Conservation (phyloP, 1,140 invertebrate genomes). For the Magallana ariakensis region DNA sequence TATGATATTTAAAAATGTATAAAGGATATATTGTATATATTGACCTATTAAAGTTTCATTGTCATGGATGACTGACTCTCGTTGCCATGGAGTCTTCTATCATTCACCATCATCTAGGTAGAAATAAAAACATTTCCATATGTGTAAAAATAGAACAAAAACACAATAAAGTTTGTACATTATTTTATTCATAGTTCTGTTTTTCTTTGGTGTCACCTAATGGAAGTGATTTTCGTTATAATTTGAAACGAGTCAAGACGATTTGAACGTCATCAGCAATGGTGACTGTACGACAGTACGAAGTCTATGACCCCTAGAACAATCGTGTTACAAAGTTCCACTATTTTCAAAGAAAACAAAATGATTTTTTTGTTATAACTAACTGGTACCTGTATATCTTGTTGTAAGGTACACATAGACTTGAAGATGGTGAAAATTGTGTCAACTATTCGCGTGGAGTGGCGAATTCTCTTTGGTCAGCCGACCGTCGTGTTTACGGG, state of each 20-base stretch:
- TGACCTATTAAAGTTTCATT: slow-evolving; percentile 18
- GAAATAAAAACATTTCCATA: slow-evolving; percentile 34
- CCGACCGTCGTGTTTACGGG: not conserved
- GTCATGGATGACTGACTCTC: slow-evolving; percentile 37
- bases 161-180: slow-evolving; percentile 37
- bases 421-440: not conserved
- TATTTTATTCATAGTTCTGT: not conserved
- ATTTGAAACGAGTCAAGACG: no score
- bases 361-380: no score
- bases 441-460: slow-evolving; percentile 1
- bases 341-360: not conserved
- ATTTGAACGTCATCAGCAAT: no score
- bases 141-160: slow-evolving; percentile 28
- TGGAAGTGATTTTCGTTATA: no score
- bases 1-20: slow-evolving; percentile 26
- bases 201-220: not conserved
- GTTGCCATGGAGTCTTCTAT: slow-evolving; percentile 23
- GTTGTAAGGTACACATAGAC: not conserved
- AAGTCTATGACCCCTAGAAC: no score
- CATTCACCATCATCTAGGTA: slow-evolving; percentile 34
- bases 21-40: slow-evolving; percentile 29
- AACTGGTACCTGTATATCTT: no score
- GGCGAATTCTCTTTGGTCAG: slow-evolving; percentile 12
- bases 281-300: no score
- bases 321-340: no score